Base-by-base conservation (phyloP, 2,113 vertebrate genomes). In the Myrmecophaga tridactyla region DNA sequence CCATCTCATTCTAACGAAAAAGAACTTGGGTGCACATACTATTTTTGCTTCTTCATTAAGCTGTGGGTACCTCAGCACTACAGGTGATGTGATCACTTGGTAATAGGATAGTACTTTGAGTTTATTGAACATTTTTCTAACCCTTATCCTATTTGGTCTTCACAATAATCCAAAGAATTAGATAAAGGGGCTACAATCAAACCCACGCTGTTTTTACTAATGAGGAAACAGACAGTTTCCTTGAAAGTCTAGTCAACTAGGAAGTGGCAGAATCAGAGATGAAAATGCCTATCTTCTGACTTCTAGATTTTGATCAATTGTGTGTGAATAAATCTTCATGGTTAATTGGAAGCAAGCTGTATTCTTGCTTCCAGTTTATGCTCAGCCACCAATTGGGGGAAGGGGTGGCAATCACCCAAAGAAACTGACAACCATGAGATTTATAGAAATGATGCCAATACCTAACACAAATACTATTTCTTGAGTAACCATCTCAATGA, bases 131-230 rank as follows among this genome's bases (percentile, higher is more conserved):
- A 41, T 63, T 78, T 80, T 84, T 51, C 82, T 89, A 56, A 62
- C 2, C 12, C 31, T 94, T 89, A 65, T 86, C 70, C 88, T 90
- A 89, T 58, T 73, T 72, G 51, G 76, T 43, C 76, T 67, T 92
- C 62, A 73, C 36, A 85, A 69, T 4, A 81, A 75, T 86, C 17
- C 80, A 25, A 2, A 67, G 39, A 94, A 4, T 39, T 90, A 96
- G 21, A 53, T 8, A 89, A 23, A 84, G 29, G 12, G 15, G 63
- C 20, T 72, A 92, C 58, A 63, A 41, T 48, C 75, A 86, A 93
- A 95, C 69, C 20, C 31, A 84, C 21, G 51, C 81, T 81, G 88
- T 46, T 94, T 83, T 95, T 77, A 92, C 39, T 69, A 43, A 84
- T 69, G 63, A 83, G n/a, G 80, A 96, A 76, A 80, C n/a, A 81